Evolutionary conservation across 2,888 invertebrate genomes (phyloP).

Genomic region (Selenia dentaria): DNA sequence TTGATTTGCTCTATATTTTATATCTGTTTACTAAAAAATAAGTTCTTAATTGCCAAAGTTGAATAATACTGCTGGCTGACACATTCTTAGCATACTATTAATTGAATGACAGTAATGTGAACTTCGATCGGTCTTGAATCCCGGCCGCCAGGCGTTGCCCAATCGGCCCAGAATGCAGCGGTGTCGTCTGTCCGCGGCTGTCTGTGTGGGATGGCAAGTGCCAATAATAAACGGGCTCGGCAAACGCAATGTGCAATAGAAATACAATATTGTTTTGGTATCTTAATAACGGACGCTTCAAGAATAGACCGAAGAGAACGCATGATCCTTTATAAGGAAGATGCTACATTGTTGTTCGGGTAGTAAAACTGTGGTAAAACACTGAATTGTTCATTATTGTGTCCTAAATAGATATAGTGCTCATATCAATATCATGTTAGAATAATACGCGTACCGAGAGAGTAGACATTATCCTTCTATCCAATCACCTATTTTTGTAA

Average conservation of each 20-base stretch:
- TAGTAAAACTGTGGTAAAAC: no score
- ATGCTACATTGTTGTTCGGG: no score
- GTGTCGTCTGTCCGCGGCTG: slow-evolving; percentile 48
- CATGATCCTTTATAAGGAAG: no score
- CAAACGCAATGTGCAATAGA: slow-evolving; percentile 20
- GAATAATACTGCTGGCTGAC: background rate
- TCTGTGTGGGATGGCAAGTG: slow-evolving; percentile 41
- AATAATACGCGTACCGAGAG: no score
- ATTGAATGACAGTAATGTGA: slow-evolving; percentile 23
- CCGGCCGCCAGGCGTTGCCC: slow-evolving; percentile 54
- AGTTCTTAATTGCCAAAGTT: no score
- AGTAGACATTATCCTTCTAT: no score
- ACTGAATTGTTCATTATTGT: no score
- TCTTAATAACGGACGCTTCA: background rate
- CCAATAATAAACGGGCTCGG: slow-evolving; percentile 44
- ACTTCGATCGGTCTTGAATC: slow-evolving; percentile 41
- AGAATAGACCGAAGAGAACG: no score
- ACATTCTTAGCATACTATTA: slow-evolving; percentile 6
- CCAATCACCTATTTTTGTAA: no score
- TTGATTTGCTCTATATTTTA: background rate
- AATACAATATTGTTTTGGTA: slow-evolving; percentile 2
- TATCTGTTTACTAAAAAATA: no score
- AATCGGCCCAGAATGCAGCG: slow-evolving; percentile 68
- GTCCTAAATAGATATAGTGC: no score
- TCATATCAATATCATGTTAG: no score